Conservation (phyloP, 1,140 invertebrate species). For the Caenorhabditis remanei region DNA sequence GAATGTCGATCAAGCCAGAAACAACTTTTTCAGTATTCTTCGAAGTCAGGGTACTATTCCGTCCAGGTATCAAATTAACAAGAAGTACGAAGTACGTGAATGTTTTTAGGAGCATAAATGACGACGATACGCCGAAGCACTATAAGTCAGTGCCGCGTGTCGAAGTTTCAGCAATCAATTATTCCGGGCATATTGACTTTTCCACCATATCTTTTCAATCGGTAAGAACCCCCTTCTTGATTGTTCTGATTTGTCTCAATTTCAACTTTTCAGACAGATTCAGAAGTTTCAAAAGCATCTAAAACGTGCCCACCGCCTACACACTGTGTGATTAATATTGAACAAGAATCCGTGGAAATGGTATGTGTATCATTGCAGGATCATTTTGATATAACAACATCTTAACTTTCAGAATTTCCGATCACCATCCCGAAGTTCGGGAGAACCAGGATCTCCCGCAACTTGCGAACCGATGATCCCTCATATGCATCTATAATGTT, state of each 20-base stretch:
- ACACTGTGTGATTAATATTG: conserved; percentile 28
- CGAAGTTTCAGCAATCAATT: conserved; percentile 42
- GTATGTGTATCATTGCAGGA: neutral
- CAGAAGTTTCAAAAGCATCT: conserved; percentile 43
- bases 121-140: conserved; percentile 41
- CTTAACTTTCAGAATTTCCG: conserved; percentile 3
- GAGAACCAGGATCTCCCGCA: conserved; percentile 24
- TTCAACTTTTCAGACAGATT: neutral
- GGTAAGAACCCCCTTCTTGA: neutral
- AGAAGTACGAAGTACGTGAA: no score
- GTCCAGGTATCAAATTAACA: neutral
- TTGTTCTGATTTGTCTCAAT: neutral
- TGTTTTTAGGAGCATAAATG: conserved; percentile 15
- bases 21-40: conserved; percentile 50
- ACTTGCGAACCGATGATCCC: conserved; percentile 44
- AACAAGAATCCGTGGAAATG: neutral
- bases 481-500: conserved; percentile 31
- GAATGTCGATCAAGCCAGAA: neutral
- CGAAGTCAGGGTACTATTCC: conserved; percentile 44
- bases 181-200: conserved; percentile 32
- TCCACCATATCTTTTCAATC: conserved; percentile 19
- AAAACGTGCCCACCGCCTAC: conserved; percentile 24
- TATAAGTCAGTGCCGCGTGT: conserved; percentile 52
- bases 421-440: conserved; percentile 38
- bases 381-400: neutral